These are phyloP conservation scores for Ophion slaviceki DNA, from an alignment of 2,888 invertebrate genomes.

Conservation along the genomic window DNA sequence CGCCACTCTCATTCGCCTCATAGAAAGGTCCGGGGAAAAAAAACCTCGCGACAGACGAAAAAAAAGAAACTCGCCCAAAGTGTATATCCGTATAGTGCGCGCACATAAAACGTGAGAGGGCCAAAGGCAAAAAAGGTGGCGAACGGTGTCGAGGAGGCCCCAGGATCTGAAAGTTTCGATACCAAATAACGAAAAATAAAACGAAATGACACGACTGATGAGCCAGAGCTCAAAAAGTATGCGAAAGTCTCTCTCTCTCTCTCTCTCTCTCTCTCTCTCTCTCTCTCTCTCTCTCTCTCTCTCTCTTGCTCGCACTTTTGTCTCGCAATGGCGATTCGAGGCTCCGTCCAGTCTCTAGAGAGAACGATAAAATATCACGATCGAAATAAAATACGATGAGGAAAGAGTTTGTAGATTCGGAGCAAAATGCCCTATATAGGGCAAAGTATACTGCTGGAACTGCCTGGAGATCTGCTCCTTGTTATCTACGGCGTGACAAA, in stretches of 20 bases:
- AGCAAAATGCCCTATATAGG: background rate
- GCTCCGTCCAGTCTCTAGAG: too few relatives aligned
- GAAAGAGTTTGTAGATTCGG: too few relatives aligned
- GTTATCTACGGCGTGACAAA: slow-evolving; percentile 75
- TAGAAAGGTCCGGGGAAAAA: slow-evolving; percentile 14
- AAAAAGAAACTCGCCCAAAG: slow-evolving; percentile 7
- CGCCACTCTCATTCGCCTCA: slow-evolving; percentile 9
- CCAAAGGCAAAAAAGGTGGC: slow-evolving; percentile 45
- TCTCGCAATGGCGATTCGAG: too few relatives aligned
- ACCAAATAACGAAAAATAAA: slow-evolving; percentile 22
- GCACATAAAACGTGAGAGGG: slow-evolving; percentile 21
- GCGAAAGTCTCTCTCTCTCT: slow-evolving; percentile 43
- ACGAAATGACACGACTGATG: slow-evolving; percentile 34
- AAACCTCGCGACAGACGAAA: slow-evolving; percentile 10
- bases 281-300: background rate
- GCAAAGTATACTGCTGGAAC: background rate
- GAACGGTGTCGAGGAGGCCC: slow-evolving; percentile 43
- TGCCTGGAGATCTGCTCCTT: slow-evolving; percentile 18
- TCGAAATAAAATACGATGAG: too few relatives aligned
- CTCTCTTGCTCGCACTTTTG: background rate
- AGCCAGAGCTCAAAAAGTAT: slow-evolving; percentile 44
- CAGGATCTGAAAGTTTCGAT: slow-evolving; percentile 23
- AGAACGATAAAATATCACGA: too few relatives aligned
- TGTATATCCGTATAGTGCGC: background rate
- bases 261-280: background rate